Evolutionary conservation across 2,888 invertebrate species (phyloP), one percentile per base, ranked within the genome.

Genomic region (Torymus tubicola): DNA sequence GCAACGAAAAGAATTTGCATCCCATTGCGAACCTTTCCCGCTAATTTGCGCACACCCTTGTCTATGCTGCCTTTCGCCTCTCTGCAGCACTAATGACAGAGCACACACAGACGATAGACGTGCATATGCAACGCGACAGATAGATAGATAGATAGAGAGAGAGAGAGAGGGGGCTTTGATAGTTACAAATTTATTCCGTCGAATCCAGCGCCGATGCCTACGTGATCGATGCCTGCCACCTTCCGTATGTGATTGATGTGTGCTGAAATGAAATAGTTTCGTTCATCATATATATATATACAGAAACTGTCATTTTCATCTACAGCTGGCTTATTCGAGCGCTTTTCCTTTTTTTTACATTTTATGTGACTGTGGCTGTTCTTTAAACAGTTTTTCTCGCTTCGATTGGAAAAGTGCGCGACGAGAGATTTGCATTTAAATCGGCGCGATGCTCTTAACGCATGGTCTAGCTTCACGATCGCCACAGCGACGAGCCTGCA

Each of bases 171-270:
- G 31, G 4, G 31, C 21, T 52, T 52, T 14, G 55, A 82, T 80
- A 82, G 21, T 92, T 90, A 93, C 93, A 91, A 91, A 89, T 93
- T 93, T 86, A 93, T 93, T 86, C 96, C 96, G 89, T 97, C 97
- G 91, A 96, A 97, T 63, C 97, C 97, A 52, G 96, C 96, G 42
- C 96, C 96, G 84, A 96, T 93, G 12, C 97, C 97, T 83, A 97
- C 96, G 90, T 96, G 96, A 90, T 96, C 96, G 85, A 96, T 94
- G 78, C 97, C 97, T 8, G 95, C 95, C 84, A 97, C 94, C 78
- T 93, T 92, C 85, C 96, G 93, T 88, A 97, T 96, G 92, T 97
- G 96, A 90, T 96, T 96, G 87, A 97, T 96, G 91, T 97, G 97
- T 84, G 94, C 93, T 93, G 89, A 82, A 91, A 91, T 85, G 85